Evolutionary conservation across 2,888 invertebrate genomes (phyloP).

Genomic region (Loripinus fragilis): DNA sequence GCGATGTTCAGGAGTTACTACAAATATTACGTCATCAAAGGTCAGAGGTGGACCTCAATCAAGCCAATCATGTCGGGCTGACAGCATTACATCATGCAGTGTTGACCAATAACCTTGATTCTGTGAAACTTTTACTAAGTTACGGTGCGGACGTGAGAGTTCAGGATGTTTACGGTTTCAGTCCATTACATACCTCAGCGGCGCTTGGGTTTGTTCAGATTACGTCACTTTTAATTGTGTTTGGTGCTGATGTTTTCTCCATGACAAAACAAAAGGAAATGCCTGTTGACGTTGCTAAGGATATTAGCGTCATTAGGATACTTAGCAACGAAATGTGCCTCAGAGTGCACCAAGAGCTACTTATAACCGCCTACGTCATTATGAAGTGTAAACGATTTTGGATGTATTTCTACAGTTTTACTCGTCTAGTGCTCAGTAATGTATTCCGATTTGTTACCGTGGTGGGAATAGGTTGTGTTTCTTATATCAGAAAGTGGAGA

Average conservation of each 20-base stretch:
- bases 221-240: conserved; percentile 73
- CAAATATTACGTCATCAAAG: conserved; percentile 61
- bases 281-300: conserved; percentile 77
- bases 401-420: background rate
- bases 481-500: background rate
- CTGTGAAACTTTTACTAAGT: conserved; percentile 74
- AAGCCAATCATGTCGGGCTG: conserved; percentile 75
- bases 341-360: conserved; percentile 64
- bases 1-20: conserved; percentile 73
- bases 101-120: conserved; percentile 78
- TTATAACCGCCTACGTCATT: background rate
- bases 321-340: conserved; percentile 72
- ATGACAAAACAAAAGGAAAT: conserved; percentile 72
- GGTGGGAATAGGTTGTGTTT: background rate
- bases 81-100: conserved; percentile 79
- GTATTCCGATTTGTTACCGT: background rate
- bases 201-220: conserved; percentile 77
- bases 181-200: conserved; percentile 77
- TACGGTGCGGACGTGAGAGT: conserved; percentile 73
- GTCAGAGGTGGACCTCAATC: conserved; percentile 71
- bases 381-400: conserved; percentile 18
- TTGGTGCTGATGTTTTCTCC: conserved; percentile 75
- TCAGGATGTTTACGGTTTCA: conserved; percentile 77
- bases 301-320: conserved; percentile 70
- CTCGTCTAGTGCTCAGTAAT: background rate